These are phyloP conservation scores for Conistra vaccinii DNA, from an alignment of 2,888 invertebrate genomes.

Conservation along the genomic window DNA sequence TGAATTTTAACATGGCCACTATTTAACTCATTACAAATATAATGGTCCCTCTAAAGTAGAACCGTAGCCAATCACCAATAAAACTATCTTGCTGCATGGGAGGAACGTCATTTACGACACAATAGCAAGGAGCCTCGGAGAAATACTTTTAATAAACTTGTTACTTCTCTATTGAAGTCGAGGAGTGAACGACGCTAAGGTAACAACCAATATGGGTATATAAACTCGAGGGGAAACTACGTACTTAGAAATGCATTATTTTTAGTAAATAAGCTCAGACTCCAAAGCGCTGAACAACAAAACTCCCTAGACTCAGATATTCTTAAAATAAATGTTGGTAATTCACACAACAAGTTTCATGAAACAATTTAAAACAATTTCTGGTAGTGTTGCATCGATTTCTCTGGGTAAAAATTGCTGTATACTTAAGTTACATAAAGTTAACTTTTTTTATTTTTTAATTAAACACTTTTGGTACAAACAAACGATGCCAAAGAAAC, in stretches of 20 bases:
- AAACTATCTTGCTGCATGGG: slow-evolving; percentile 24
- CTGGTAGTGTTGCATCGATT: slow-evolving; percentile 7
- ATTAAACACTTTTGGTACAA: too few relatives aligned
- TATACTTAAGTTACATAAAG: background rate
- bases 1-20: too few relatives aligned
- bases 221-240: background rate
- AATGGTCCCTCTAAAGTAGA: background rate
- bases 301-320: background rate
- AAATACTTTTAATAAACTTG: slow-evolving; percentile 1
- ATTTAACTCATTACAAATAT: too few relatives aligned
- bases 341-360: slow-evolving; percentile 7
- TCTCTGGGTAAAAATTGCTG: slow-evolving; percentile 3
- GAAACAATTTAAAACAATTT: slow-evolving; percentile 34
- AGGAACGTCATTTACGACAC: slow-evolving; percentile 4
- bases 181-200: background rate
- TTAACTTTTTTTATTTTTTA: too few relatives aligned
- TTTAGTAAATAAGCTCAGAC: background rate
- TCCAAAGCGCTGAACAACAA: slow-evolving; percentile 1
- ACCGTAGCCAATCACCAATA: slow-evolving; percentile 9
- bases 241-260: background rate
- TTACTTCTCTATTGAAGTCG: background rate
- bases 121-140: background rate
- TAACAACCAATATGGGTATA: background rate
- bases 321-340: slow-evolving; percentile 15
- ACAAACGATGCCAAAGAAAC: too few relatives aligned